Conservation (phyloP, 2,797 vertebrate species). For the Tapera naevia region DNA sequence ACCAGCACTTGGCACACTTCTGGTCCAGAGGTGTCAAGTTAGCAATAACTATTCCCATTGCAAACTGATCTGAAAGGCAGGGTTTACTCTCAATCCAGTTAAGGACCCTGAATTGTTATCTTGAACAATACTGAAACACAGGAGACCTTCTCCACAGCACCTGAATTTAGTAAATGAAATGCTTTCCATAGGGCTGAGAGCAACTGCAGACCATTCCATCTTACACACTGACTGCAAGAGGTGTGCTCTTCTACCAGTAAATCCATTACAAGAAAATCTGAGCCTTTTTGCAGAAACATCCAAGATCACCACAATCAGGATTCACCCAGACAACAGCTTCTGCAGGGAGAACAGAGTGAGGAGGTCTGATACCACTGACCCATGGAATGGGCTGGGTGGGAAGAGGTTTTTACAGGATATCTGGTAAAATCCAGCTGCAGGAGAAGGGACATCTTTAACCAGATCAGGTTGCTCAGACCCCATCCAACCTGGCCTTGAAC, state of each 20-base stretch:
- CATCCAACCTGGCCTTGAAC: too few relatives aligned
- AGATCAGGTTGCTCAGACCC: too few relatives aligned
- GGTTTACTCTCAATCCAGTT: background rate
- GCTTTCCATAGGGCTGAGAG: background rate
- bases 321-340: background rate
- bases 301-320: background rate
- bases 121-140: background rate
- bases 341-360: background rate
- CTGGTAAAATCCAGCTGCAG: too few relatives aligned
- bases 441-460: too few relatives aligned
- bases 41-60: background rate
- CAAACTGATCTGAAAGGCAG: background rate
- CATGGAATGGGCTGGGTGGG: too few relatives aligned
- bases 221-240: too few relatives aligned
- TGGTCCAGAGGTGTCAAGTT: fast-evolving
- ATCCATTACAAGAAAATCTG: background rate
- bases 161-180: background rate
- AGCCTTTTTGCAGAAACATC: background rate
- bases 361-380: background rate
- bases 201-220: background rate
- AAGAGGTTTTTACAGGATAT: too few relatives aligned
- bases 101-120: background rate
- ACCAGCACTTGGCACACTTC: background rate
- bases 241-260: too few relatives aligned
- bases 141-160: background rate